Evolutionary conservation across 2,113 vertebrate species (phyloP).

Genomic region (Dasyprocta punctata): DNA sequence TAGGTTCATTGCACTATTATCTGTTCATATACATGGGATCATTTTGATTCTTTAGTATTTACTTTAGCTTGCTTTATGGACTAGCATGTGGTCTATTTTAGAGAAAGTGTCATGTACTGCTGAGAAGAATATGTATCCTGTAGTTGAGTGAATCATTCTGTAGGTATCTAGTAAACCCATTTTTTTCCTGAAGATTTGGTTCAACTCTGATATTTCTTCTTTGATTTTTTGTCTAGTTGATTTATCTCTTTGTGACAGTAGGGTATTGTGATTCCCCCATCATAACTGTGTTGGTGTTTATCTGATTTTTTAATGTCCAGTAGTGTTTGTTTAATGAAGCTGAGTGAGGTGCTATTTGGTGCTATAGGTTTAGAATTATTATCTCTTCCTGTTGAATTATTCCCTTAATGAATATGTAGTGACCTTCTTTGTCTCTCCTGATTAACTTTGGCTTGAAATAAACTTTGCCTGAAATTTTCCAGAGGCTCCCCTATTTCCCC

Average conservation of each 20-base stretch:
- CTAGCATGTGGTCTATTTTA: not conserved
- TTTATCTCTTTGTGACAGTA: not conserved
- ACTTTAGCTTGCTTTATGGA: not conserved
- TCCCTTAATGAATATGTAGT: not conserved
- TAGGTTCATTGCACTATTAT: not conserved
- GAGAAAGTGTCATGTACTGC: not conserved
- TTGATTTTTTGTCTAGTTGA: not conserved
- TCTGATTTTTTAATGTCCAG: not conserved
- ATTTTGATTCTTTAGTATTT: not conserved
- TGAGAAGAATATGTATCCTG: not conserved
- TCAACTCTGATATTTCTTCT: not conserved
- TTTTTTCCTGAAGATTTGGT: not conserved
- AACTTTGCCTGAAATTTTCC: not conserved
- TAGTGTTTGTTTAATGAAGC: not conserved
- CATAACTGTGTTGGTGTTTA: not conserved
- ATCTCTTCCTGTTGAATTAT: not conserved
- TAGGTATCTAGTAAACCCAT: not conserved
- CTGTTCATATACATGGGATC: not conserved
- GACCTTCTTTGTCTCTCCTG: not conserved
- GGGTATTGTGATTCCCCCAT: not conserved
- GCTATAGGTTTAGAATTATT: not conserved
- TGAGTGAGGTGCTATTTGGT: not conserved
- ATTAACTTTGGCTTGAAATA: not conserved
- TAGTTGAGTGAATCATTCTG: not conserved
- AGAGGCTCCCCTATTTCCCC: not conserved